Evolutionary conservation across 2,888 invertebrate genomes (phyloP).

Genomic region (Drosophila tripunctata): DNA sequence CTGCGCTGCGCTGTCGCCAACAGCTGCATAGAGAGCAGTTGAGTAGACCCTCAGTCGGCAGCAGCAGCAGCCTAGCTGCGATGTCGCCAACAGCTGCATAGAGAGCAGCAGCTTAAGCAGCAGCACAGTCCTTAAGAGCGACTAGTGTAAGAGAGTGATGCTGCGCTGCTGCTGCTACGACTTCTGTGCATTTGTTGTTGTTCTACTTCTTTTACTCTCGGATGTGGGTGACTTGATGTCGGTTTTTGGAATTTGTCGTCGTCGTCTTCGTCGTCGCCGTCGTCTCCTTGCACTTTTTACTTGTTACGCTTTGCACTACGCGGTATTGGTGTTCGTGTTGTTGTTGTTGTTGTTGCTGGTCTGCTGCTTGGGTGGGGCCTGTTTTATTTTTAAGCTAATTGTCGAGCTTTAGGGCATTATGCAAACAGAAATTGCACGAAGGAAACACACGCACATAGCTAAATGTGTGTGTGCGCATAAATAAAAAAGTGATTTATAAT

Average conservation of each 20-base stretch:
- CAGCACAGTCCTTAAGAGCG: neutral
- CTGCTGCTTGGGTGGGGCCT: conserved; percentile 53
- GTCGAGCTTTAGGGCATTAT: conserved; percentile 58
- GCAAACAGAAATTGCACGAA: conserved; percentile 42
- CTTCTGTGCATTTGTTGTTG: conserved; percentile 8
- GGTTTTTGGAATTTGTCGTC: conserved; percentile 50
- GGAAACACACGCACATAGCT: conserved; percentile 5
- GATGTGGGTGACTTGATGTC: conserved; percentile 56
- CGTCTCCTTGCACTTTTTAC: conserved; percentile 55
- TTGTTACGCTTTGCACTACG: conserved; percentile 27
- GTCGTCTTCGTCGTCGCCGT: too few species aligned
- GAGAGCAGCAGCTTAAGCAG: too few species aligned
- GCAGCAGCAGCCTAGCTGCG: neutral
- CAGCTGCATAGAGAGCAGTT: neutral
- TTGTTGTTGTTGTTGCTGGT: conserved; percentile 8
- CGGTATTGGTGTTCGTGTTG: conserved; percentile 24
- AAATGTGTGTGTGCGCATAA: conserved; percentile 27
- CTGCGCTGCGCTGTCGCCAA: conserved; percentile 30
- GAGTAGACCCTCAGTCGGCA: neutral
- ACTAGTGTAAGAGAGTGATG: conserved; percentile 22
- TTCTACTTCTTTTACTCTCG: conserved; percentile 12
- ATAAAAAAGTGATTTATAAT: conserved; percentile 62
- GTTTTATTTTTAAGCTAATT: conserved; percentile 62
- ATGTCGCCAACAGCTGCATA: too few species aligned
- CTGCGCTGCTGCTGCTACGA: conserved; percentile 13